Base-by-base conservation (phyloP, 2,888 invertebrate species). In the Heteromurus nitidus region DNA sequence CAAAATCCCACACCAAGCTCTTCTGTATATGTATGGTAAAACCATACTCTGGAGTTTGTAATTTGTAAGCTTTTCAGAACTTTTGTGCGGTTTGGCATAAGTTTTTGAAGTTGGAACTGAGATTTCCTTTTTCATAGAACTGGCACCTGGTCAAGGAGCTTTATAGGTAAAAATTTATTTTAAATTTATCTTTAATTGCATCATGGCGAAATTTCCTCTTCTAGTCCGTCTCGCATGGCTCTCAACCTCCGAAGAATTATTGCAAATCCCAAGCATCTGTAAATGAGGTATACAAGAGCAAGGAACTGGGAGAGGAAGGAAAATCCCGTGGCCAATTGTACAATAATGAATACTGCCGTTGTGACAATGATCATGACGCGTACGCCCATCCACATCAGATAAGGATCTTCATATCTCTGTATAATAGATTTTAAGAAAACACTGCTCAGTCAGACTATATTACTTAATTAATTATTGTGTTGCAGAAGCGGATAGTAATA, bases 351-450 rank as follows among this genome's bases (percentile, higher is more conserved):
- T 13, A 83, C 72, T 3, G 70, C 24, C 2, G 80, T 80, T 60
- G 79, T 79, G 5, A 83, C 75, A n/a, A 80, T 80, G 16, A 83
- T 74, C 64, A 83, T 60, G 9, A 70, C 58, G 3, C 79, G 60
- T 0, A 83, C 62, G 20, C 70, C 80, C 75, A 83, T 69, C 80
- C 80, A 83, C 2, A 74, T 60, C 9, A 83, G 30, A 44, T 75
- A 83, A 2, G 80, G 70, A 28, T 80, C 80, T 70, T 80, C 75
- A 11, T 80, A 75, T 75, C 80, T 74, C 82, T 83, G 55, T 30
- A 73, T 20, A 53, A n/a, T n/a, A n/a, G n/a, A n/a, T n/a, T n/a
- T n/a, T n/a, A n/a, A n/a, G n/a, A n/a, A n/a, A n/a, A n/a, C n/a
- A n/a, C n/a, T n/a, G n/a, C n/a, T n/a, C n/a, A n/a, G n/a, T 73